Evolutionary conservation across 2,888 invertebrate species (phyloP), one percentile per base, ranked within the genome.

Genomic region (Crepidodera aurea): DNA sequence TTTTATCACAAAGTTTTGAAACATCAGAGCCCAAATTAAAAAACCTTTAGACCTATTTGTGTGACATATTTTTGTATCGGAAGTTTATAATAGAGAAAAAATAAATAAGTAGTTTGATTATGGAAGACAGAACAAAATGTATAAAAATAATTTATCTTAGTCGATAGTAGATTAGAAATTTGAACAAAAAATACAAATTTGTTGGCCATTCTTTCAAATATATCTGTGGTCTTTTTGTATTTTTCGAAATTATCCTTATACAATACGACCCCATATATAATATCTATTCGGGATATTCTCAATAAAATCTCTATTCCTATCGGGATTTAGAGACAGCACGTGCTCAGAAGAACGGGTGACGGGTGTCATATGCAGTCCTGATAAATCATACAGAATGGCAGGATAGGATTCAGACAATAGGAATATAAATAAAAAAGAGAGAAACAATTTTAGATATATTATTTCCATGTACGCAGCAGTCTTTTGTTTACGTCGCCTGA

Each of bases 271-370:
- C 13, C 12, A 29, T 48, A 53, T 54, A 54, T 18, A 57, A 34
- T 56, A 62, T 62, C 37, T 53, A 51, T 57, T 48, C 29, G 22
- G 40, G 34, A 62, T 58, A 53, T 51, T 62, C 48, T 39, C 48
- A 53, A 58, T 58, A 53, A 58, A 58, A 62, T 58, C 15, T 42
- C 62, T 58, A 58, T 62, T 54, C 40, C 48, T 58, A 15, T 37
- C 44, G 34, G 51, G 59, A 60, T 63, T 63, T 63, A 60, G 50
- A 63, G 55, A 60, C 59, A 34, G 50, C 59, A 55, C 63, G 63
- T 63, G 63, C 59, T 54, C 63, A 39, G 22, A 50, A 50, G 32
- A 54, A 40, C 55, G 61, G 50, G 55, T 50, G 48, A 25, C 62
- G 62, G 42, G 48, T 63, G 63, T 63, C 62, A 62, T 46, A 54